phyloP scores from a whole-genome alignment of 2,888 invertebrate genomes.

The Lacanobia wlatinum region DNA sequence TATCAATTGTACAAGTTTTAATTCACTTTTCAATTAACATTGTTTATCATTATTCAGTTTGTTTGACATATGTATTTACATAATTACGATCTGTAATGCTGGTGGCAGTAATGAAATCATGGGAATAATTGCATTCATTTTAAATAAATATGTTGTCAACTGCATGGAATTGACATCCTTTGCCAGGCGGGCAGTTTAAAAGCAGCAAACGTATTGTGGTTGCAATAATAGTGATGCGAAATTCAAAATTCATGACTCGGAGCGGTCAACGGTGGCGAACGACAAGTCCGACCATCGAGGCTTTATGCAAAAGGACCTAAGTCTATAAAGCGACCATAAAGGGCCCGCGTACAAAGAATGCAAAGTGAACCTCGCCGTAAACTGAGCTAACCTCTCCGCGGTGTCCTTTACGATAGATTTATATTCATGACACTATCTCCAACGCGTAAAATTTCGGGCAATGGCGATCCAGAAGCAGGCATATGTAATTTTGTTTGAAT shows the following conservation, averaged over 20 bases:
- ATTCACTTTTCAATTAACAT: slow-evolving; percentile 14
- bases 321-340: slow-evolving; percentile 89
- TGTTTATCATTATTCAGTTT: slow-evolving; percentile 9
- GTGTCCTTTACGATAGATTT: slow-evolving; percentile 90
- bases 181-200: slow-evolving; percentile 23
- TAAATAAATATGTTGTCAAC: slow-evolving; percentile 26
- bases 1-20: slow-evolving; percentile 3
- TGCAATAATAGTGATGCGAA: slow-evolving; percentile 58
- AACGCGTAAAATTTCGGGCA: slow-evolving; percentile 90
- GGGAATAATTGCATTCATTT: slow-evolving; percentile 17
- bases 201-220: slow-evolving; percentile 34
- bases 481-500: slow-evolving; percentile 91
- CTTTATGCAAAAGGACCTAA: slow-evolving; percentile 88
- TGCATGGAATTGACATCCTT: slow-evolving; percentile 24
- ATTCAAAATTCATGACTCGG: slow-evolving; percentile 66
- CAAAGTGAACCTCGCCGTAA: slow-evolving; percentile 89
- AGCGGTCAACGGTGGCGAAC: slow-evolving; percentile 64
- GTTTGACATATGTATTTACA: slow-evolving; percentile 37
- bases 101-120: slow-evolving; percentile 41
- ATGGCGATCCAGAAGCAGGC: slow-evolving; percentile 89
- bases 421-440: slow-evolving; percentile 90
- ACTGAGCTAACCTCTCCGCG: slow-evolving; percentile 84
- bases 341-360: slow-evolving; percentile 88
- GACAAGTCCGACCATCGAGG: slow-evolving; percentile 74
- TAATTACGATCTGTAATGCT: slow-evolving; percentile 30